Conservation (phyloP, 2,797 vertebrate genomes). For the Sparidentex hasta region DNA sequence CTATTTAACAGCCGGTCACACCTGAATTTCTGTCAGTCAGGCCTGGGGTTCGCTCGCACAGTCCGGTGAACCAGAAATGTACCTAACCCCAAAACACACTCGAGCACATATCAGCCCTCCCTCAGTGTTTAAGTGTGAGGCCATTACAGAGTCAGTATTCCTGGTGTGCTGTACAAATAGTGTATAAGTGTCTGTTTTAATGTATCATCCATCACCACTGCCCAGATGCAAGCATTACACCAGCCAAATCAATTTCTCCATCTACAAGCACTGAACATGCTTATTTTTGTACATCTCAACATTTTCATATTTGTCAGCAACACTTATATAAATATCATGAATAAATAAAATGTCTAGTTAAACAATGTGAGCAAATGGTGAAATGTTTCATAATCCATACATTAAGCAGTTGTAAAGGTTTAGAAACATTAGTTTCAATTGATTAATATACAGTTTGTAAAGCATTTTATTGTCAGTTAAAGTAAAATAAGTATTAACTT, state of each 20-base stretch:
- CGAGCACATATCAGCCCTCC: constrained; percentile 10
- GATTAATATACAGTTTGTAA: no score
- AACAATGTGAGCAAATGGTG: no score
- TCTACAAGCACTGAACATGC: not conserved
- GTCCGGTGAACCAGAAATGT: constrained; percentile 7
- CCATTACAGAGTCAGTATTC: constrained; percentile 13
- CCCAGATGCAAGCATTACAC: constrained; percentile 13
- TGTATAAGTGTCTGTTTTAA: constrained; percentile 19
- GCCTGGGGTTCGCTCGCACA: not conserved
- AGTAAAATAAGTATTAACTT: no score
- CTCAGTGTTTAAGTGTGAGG: constrained; percentile 15
- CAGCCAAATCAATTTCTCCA: constrained; percentile 11
- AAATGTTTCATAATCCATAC: no score
- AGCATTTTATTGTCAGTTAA: no score
- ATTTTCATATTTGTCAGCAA: no score
- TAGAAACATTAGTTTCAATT: no score
- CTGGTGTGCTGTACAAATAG: constrained; percentile 21
- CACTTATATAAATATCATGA: no score
- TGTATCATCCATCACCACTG: constrained; percentile 9
- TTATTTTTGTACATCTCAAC: no score
- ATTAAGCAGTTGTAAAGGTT: no score
- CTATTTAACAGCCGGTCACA: constrained; percentile 53
- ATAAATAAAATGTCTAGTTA: no score
- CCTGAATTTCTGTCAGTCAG: constrained; percentile 27
- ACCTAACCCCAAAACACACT: constrained; percentile 5